Evolutionary conservation across 2,888 invertebrate species (phyloP), one percentile per base, ranked within the genome.

Genomic region (Camponotus fellah): DNA sequence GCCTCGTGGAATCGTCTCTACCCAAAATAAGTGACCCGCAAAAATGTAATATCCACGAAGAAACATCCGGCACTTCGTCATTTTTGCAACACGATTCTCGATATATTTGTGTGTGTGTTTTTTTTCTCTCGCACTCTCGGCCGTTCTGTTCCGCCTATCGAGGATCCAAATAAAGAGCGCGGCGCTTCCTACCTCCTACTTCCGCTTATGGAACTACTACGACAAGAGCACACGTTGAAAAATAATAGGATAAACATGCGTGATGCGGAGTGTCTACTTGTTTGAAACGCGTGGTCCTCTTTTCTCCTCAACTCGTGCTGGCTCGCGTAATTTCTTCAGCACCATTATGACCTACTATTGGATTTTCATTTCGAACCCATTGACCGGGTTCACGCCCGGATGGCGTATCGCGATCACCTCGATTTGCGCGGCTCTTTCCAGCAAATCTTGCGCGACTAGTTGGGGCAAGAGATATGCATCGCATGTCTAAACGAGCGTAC

Each of bases 201-300:
- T 32, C 10, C 32, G 9, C 8, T 64, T 75, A 60, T 49, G 46
- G 21, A n/a, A n/a, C n/a, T 74, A 74, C 12, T 32, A 32, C 64
- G 37, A n/a, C 21, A 21, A 21, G 14, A 76, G n/a, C 40, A 56
- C 32, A 91, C 91, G 90, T 92, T 91, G 88, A 90, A 81, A 84
- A 91, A 92, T 91, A 89, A 92, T 91, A 91, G 88, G 92, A 91
- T 85, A 90, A n/a, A 92, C 88, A 84, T 85, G 83, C 74, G 85
- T 85, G n/a, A 89, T 74, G 83, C 86, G 71, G 82, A 46, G 80
- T 76, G 83, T n/a, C 71, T 82, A 71, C 49, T 66, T 77, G 34
- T 37, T 65, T 0, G 40, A 76, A 76, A 46, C 26, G 26, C 26
- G 37, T 26, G 26, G 26, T 53, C n/a, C 37, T 40, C 26, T 43